Evolutionary conservation across 1,140 invertebrate genomes (phyloP), one percentile per base, ranked within the genome.

Genomic region (Heliconius congener): DNA sequence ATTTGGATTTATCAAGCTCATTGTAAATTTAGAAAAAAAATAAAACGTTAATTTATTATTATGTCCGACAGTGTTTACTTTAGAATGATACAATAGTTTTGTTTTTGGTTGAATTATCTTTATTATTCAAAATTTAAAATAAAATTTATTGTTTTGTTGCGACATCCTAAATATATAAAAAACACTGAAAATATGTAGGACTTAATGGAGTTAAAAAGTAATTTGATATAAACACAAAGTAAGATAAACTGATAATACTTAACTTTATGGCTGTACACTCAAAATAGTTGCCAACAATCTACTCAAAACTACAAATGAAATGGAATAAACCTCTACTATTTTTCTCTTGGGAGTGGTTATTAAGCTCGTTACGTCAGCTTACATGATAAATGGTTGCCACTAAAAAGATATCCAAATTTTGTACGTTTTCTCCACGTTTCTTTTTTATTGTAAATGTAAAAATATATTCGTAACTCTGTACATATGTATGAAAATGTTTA

Each of bases 381-480:
- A 55, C 70, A 74, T 82, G 83, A 84, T 84, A 57, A 84, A 82
- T 82, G 78, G 52, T 70, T 66, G 57, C 55, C 30, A 74, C 72
- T 77, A 74, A 79, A 74, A 71, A 71, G 78, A 70, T 74, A 42
- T 23, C 42, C 52, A 72, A 77, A 23, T 72, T 77, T 60, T 23
- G 9, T 60, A 27, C 9, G 19, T 60, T 60, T 30, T 13, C 60
- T 13, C 60, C 18, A 30, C 30, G 23, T 16, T 66, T 27, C n/a
- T 30, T 66, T 66, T 66, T 66, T 30, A 27, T 66, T 16, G 60
- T 27, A 66, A 30, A 66, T 66, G 11, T 66, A 66, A 57, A 57
- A 57, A 57, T 23, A 57, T 11, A 23, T n/a, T 11, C 57, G 11
- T 27, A 16, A 30, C 27, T 16, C 11, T 27, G 11, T 16, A 66